phyloP scores from a whole-genome alignment of 2,113 vertebrate genomes.

The Cavia porcellus region DNA sequence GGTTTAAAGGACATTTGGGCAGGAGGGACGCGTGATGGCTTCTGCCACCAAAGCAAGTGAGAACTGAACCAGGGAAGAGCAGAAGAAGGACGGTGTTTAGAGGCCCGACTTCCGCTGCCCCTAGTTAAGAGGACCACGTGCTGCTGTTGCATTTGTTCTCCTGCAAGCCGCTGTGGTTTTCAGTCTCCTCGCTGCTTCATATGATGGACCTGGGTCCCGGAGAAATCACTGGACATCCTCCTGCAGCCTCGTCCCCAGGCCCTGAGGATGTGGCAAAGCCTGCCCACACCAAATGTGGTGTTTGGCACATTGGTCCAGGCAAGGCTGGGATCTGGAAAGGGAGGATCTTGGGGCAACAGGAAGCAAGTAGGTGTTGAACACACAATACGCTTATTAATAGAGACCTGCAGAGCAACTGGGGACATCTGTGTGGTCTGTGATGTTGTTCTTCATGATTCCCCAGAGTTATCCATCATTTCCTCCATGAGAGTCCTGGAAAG shows the following conservation, averaged over 20 bases:
- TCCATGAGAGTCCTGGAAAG: neutral
- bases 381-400: no score
- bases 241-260: fast-evolving
- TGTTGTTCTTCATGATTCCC: neutral
- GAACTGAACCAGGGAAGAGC: slow-evolving; percentile 54
- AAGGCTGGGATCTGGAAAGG: no score
- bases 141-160: slow-evolving; percentile 5
- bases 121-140: neutral
- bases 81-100: slow-evolving; percentile 11
- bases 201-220: fast-evolving
- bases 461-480: neutral
- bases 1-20: slow-evolving; percentile 75
- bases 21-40: slow-evolving; percentile 69
- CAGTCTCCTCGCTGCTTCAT: fast-evolving
- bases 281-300: fast-evolving
- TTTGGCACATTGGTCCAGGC: fast-evolving
- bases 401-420: neutral
- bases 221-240: fast-evolving
- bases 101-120: neutral
- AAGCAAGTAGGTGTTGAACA: fast-evolving
- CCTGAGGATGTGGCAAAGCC: fast-evolving
- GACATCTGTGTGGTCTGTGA: fast-evolving
- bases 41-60: slow-evolving; percentile 66
- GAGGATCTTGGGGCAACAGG: fast-evolving
- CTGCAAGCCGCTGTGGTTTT: neutral